A percentile compares a stretch with the other conserved stretches of the same genome.
phyloP scores from a whole-genome alignment of 2,888 invertebrate genomes.

The Altica lythri region DNA sequence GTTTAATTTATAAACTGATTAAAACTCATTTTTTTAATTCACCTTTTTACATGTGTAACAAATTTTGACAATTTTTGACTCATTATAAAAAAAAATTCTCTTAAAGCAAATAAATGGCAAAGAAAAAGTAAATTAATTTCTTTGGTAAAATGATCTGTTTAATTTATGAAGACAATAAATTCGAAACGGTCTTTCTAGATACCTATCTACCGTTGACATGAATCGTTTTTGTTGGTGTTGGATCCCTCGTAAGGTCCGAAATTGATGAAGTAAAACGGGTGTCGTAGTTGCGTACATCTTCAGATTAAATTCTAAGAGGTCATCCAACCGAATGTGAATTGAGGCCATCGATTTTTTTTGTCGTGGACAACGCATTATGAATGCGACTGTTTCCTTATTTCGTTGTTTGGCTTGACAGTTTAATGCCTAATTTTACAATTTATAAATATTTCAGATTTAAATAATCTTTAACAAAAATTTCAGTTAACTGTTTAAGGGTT shows the following conservation, averaged over 20 bases:
- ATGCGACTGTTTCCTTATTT: constrained; percentile 12
- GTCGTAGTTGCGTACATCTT: constrained; percentile 9
- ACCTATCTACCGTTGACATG: background rate
- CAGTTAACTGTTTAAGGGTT: too few species aligned
- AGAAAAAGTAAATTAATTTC: too few species aligned
- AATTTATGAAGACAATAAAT: too few species aligned
- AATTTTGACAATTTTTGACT: too few species aligned
- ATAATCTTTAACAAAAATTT: background rate
- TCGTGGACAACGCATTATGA: constrained; percentile 19
- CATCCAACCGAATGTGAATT: constrained; percentile 30
- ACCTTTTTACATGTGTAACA: too few species aligned
- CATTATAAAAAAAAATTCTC: too few species aligned
- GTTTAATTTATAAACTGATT: too few species aligned
- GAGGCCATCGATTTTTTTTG: constrained; percentile 31
- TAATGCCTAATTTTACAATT: background rate
- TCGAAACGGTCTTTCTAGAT: too few species aligned
- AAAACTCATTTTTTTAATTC: too few species aligned
- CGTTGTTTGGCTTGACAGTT: constrained; percentile 6
- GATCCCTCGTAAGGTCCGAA: background rate
- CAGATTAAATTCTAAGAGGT: constrained; percentile 26
- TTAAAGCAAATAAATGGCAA: too few species aligned
- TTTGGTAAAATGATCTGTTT: too few species aligned
- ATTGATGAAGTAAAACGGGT: constrained; percentile 1
- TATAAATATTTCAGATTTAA: background rate
- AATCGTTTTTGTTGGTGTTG: background rate